Evolutionary conservation across 2,888 invertebrate genomes (phyloP).

Genomic region (Pseudeuparius sepicola): DNA sequence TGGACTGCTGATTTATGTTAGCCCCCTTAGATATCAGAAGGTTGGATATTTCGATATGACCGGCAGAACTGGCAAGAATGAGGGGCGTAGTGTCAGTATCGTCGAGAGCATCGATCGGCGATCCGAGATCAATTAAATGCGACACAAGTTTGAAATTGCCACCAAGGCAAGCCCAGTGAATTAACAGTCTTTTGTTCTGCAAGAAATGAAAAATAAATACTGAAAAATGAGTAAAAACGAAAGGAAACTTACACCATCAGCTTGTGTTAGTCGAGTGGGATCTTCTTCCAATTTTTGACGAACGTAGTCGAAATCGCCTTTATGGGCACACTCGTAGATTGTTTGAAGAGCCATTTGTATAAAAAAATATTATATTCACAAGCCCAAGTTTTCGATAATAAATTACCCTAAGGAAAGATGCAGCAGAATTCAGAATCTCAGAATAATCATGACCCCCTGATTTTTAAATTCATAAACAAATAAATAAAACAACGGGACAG

Average conservation of each 20-base stretch:
- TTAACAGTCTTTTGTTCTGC: slow-evolving; percentile 59
- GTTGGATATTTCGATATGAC: slow-evolving; percentile 56
- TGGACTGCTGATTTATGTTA: slow-evolving; percentile 61
- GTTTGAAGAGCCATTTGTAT: slow-evolving; percentile 31
- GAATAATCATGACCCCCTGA: too few species aligned
- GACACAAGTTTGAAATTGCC: slow-evolving; percentile 66
- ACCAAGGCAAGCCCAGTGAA: slow-evolving; percentile 74
- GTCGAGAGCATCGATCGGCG: slow-evolving; percentile 59
- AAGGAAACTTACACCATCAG: slow-evolving; percentile 42
- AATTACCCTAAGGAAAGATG: too few species aligned
- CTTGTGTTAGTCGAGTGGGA: slow-evolving; percentile 39
- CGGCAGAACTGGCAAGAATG: slow-evolving; percentile 72
- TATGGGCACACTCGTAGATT: slow-evolving; percentile 58
- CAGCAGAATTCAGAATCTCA: too few species aligned
- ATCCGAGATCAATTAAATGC: slow-evolving; percentile 54
- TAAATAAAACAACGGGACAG: too few species aligned
- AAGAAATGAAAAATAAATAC: slow-evolving; percentile 22
- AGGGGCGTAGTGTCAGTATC: slow-evolving; percentile 70
- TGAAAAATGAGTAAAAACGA: slow-evolving; percentile 1
- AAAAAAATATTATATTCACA: too few species aligned
- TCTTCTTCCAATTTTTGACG: slow-evolving; percentile 52
- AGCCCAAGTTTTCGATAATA: too few species aligned
- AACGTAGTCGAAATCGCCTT: slow-evolving; percentile 59
- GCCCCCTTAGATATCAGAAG: slow-evolving; percentile 58
- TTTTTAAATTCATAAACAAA: too few species aligned